Evolutionary conservation across 2,113 vertebrate species (phyloP), one percentile per base, ranked within the genome.

Genomic region (Rana temporaria): DNA sequence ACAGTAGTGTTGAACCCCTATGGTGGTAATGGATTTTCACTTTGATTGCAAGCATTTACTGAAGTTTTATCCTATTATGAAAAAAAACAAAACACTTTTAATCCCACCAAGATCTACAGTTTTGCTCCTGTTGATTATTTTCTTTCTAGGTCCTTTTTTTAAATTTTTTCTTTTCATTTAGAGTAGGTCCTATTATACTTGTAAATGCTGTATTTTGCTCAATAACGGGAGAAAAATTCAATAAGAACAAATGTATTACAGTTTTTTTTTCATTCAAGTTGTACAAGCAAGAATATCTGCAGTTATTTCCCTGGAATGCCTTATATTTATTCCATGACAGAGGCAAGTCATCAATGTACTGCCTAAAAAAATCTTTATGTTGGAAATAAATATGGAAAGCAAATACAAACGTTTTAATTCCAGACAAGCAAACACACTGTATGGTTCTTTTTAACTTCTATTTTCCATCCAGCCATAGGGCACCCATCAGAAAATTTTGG

Each of bases 61-160:
- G 8, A 30, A 63, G n/a, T 30, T 81, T 82, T 12, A 75, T 56
- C 70, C 74, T 63, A 64, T 73, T 57, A 72, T 48, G 22, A 73
- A 60, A 64, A 81, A 26, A 30, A 30, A 30, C n/a, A 30, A 30
- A 48, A 22, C 12, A 68, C 16, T 26, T 38, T 24, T 48, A 6
- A 71, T 24, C 2, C 34, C 17, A 18, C 15, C 12, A 30, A 34
- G 32, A 15, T 16, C 42, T 3, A 9, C 22, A 22, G 65, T 17
- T 59, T 80, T 70, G 20, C 4, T 6, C 30, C 2, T 68, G 53
- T 32, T 62, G 26, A 57, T 15, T 64, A 22, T 67, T 78, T 63
- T 24, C 20, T 55, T 19, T 11, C 60, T 53, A 18, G 19, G 22
- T 24, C 17, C n/a, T 59, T 48, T n/a, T 26, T 17, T 34, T 30